Evolutionary conservation across 2,797 vertebrate species (phyloP).

Genomic region (Rhynchotus rufescens): DNA sequence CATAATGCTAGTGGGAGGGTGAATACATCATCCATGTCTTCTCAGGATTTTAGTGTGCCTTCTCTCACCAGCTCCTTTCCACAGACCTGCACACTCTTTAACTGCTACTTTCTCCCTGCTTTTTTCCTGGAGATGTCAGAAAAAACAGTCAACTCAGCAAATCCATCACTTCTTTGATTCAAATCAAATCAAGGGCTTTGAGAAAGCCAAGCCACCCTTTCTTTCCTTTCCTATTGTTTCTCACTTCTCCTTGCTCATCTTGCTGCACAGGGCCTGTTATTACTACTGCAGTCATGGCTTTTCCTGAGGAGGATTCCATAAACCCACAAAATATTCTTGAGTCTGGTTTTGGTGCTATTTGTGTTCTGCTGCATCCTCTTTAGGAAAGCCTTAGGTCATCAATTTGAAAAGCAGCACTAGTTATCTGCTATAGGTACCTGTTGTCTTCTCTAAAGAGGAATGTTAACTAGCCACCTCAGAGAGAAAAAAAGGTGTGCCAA

Average conservation of each 20-base stretch:
- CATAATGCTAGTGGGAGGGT: neutral
- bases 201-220: slow-evolving; percentile 47
- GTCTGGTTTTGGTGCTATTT: neutral
- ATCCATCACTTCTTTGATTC: slow-evolving; percentile 6
- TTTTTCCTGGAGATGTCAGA: slow-evolving; percentile 21
- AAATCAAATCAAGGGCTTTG: neutral
- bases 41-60: neutral
- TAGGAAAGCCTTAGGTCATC: neutral
- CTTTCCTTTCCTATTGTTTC: neutral
- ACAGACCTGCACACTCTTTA: neutral
- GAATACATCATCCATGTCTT: neutral
- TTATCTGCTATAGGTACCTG: neutral
- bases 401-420: neutral
- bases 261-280: slow-evolving; percentile 35
- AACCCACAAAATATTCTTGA: neutral
- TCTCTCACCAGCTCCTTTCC: slow-evolving; percentile 8
- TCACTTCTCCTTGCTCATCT: slow-evolving; percentile 16
- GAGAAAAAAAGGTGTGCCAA: neutral
- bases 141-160: neutral
- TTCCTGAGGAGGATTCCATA: neutral
- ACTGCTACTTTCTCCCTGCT: slow-evolving; percentile 2
- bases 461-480: neutral
- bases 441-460: neutral
- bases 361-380: neutral
- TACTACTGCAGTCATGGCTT: slow-evolving; percentile 10